Evolutionary conservation across 2,113 vertebrate genomes (phyloP), one percentile per base, ranked within the genome.

Genomic region (Boulengeromyrus knoepffleri): DNA sequence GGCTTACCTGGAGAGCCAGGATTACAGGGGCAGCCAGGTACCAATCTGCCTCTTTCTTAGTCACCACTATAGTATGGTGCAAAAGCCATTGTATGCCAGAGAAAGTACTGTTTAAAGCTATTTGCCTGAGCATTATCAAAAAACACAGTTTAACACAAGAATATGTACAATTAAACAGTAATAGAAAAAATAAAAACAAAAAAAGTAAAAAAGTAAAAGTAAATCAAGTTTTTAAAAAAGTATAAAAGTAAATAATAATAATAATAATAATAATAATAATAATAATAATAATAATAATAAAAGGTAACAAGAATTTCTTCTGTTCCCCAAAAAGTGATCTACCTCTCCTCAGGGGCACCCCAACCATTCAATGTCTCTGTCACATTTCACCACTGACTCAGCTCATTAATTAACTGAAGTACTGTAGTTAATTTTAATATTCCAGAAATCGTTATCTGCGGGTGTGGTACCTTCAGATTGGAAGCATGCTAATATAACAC

Each of bases 21-120:
- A 24, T 66, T 27, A 90, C 96, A 96, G 90, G 99, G 99, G 94
- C 95, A 96, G 77, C 94, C 96, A 95, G 99, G 99, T 99, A 84
- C 7, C 15, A 39, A 12, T 19, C 36, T 21, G 46, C 39, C 17
- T 85, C 17, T 46, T 24, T 21, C 62, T 31, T 70, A 27, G 46
- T 85, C 9, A 13, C 27, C 8, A 47, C 24, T 24, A 85, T 19
- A 62, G 24, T 62, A 62, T 62, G 56, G 21, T 62, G 56, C 56
- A 62, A n/a, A 24, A 62, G 21, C 21, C 24, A 21, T 49, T 0
- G 3, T 3, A 27, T 31, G 66, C 31, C n/a, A 74, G n/a, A 74
- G n/a, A 74, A 74, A 74, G 31, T 15, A 15, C 10, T 36, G 66
- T 5, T 74, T 74, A 36, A 31, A 74, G 66, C 12, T 31, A 70